phyloP scores from a whole-genome alignment of 2,113 vertebrate genomes.

The Notothenia coriiceps region DNA sequence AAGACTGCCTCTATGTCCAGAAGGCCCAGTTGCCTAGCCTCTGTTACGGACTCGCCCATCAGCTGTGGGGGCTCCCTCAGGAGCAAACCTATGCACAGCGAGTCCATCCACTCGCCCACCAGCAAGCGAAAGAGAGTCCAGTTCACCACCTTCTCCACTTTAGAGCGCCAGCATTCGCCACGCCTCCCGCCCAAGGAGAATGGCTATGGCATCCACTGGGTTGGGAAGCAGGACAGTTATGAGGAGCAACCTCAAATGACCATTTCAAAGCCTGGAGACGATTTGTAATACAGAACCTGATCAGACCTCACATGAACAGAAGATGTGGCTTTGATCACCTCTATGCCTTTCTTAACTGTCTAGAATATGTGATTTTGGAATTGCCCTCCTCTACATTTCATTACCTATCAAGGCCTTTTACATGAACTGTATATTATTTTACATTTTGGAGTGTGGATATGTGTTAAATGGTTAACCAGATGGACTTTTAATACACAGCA shows the following conservation, averaged over 20 bases:
- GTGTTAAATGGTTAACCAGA: conserved; percentile 44
- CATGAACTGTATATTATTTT: conserved; percentile 72
- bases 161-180: conserved; percentile 83
- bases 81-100: conserved; percentile 79
- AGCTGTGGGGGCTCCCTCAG: conserved; percentile 68
- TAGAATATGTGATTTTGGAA: conserved; percentile 58
- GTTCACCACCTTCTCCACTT: conserved; percentile 93
- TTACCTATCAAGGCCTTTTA: conserved; percentile 77
- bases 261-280: conserved; percentile 68
- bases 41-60: conserved; percentile 71
- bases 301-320: conserved; percentile 73
- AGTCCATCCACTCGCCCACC: conserved; percentile 91
- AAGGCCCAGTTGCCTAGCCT: conserved; percentile 75
- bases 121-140: conserved; percentile 96
- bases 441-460: conserved; percentile 48
- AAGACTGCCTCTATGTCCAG: conserved; percentile 75
- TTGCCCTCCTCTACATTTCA: conserved; percentile 58
- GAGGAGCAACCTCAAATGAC: conserved; percentile 83
- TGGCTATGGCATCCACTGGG: conserved; percentile 90
- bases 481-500: conserved; percentile 27
- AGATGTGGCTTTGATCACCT: conserved; percentile 81
- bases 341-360: conserved; percentile 79
- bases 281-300: conserved; percentile 67
- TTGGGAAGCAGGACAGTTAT: conserved; percentile 87
- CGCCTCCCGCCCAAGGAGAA: conserved; percentile 79